phyloP scores from a whole-genome alignment of 64 coral and sea anemone species.

The Dendronephthya gigantea region DNA sequence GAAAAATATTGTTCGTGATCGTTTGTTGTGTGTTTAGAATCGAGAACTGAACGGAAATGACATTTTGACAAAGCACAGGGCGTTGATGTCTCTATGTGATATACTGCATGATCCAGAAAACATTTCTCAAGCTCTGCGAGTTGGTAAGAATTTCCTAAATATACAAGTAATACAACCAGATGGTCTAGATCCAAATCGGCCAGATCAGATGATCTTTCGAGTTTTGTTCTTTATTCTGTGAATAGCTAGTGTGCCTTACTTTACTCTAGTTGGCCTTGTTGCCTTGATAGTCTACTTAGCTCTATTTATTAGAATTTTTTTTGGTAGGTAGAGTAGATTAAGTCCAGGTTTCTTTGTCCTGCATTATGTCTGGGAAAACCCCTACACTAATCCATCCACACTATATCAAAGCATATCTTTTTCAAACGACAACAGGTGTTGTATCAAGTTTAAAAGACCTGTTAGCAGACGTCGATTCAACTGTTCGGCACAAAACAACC shows the following conservation, averaged over 20 bases:
- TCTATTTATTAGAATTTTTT: not conserved
- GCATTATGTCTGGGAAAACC: too few species aligned
- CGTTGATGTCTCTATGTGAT: slow-evolving; percentile 88
- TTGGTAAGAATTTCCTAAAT: slow-evolving; percentile 40
- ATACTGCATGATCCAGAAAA: slow-evolving; percentile 91
- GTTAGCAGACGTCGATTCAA: slow-evolving; percentile 60
- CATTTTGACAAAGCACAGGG: slow-evolving; percentile 65
- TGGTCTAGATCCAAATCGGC: too few species aligned
- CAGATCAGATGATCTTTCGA: too few species aligned
- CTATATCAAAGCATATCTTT: too few species aligned
- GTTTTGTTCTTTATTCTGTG: not conserved
- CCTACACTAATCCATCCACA: too few species aligned
- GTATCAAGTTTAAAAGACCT: slow-evolving; percentile 74
- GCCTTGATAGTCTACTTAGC: too few species aligned
- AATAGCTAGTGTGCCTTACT: too few species aligned
- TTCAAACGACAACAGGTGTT: slow-evolving; percentile 38
- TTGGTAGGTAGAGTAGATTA: not conserved
- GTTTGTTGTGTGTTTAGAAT: slow-evolving; percentile 48
- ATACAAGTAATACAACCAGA: too few species aligned
- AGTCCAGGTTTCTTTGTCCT: too few species aligned
- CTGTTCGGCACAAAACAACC: slow-evolving; percentile 79
- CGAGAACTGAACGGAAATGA: slow-evolving; percentile 64
- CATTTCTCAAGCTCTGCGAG: slow-evolving; percentile 71
- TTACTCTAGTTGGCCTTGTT: too few species aligned
- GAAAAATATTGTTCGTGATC: not conserved